These are phyloP conservation scores for Lagocephalus sceleratus DNA, from an alignment of 2,797 vertebrate genomes.

Conservation along the genomic window DNA sequence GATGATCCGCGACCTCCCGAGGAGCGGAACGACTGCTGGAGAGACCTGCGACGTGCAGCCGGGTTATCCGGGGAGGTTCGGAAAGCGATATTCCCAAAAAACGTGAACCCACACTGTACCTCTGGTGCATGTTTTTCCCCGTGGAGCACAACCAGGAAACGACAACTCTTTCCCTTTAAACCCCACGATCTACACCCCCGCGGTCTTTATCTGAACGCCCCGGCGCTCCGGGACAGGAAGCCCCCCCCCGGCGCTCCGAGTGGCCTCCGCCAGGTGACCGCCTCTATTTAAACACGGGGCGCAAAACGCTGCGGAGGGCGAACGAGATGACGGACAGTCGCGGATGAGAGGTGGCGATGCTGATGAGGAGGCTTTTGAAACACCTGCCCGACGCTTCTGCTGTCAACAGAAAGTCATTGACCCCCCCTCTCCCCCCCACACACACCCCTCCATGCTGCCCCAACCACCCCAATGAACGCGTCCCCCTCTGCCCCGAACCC, in stretches of 20 bases:
- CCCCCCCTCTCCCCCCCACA: too few species aligned
- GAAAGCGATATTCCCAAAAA: slow-evolving; percentile 10
- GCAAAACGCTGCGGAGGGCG: slow-evolving; percentile 44
- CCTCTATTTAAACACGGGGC: slow-evolving; percentile 56
- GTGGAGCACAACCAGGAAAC: slow-evolving; percentile 13
- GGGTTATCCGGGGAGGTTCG: slow-evolving; percentile 14
- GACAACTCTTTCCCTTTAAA: slow-evolving; percentile 3
- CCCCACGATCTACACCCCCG: slow-evolving; percentile 4
- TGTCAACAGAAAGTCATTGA: slow-evolving; percentile 71
- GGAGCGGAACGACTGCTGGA: slow-evolving; percentile 66
- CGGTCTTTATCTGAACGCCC: slow-evolving; percentile 15
- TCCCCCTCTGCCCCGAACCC: too few species aligned
- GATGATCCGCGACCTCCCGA: slow-evolving; percentile 70
- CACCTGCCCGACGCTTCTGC: slow-evolving; percentile 53
- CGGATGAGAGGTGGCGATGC: slow-evolving; percentile 54
- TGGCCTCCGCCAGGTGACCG: slow-evolving; percentile 51
- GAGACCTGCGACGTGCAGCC: slow-evolving; percentile 76
- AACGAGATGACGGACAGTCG: slow-evolving; percentile 56
- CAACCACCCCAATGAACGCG: too few species aligned
- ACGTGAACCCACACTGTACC: slow-evolving; percentile 40
- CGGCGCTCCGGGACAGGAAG: slow-evolving; percentile 24
- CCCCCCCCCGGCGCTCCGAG: slow-evolving; percentile 8
- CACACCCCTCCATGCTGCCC: slow-evolving; percentile 38
- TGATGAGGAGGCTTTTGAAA: slow-evolving; percentile 38
- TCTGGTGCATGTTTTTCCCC: slow-evolving; percentile 55